Conservation (phyloP, 2,797 vertebrate species). For the Tiaroga cobitis region DNA sequence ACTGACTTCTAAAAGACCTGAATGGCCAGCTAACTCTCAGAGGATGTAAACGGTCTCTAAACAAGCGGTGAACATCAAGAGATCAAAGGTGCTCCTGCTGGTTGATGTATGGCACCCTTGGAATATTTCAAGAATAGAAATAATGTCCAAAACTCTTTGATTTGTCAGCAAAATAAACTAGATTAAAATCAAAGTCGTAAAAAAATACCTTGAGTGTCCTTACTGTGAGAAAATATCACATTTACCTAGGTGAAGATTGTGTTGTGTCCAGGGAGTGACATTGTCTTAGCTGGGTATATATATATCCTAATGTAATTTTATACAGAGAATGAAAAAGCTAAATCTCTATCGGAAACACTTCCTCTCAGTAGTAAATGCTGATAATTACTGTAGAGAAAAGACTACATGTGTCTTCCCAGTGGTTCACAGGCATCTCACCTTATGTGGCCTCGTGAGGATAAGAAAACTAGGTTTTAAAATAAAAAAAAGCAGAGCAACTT, state of each 20-base stretch:
- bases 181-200: slow-evolving; percentile 19
- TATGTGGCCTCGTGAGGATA: slow-evolving; percentile 27
- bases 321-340: slow-evolving; percentile 16
- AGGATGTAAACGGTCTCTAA: slow-evolving; percentile 72
- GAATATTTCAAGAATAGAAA: background rate
- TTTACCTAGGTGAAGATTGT: slow-evolving; percentile 44
- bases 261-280: slow-evolving; percentile 34
- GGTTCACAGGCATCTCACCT: slow-evolving; percentile 47
- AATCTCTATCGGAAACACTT: slow-evolving; percentile 53
- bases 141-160: background rate
- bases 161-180: slow-evolving; percentile 22
- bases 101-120: slow-evolving; percentile 32
- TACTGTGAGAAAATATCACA: slow-evolving; percentile 44
- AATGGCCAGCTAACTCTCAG: slow-evolving; percentile 34
- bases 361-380: slow-evolving; percentile 58
- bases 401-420: slow-evolving; percentile 40
- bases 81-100: slow-evolving; percentile 37
- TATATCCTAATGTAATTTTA: slow-evolving; percentile 45
- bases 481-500: slow-evolving; percentile 3
- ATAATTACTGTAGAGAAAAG: slow-evolving; percentile 59
- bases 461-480: slow-evolving; percentile 35
- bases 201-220: slow-evolving; percentile 10
- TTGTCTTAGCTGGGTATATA: slow-evolving; percentile 37
- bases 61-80: slow-evolving; percentile 45
- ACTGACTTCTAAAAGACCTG: slow-evolving; percentile 43